Percentiles rank a stretch among this genome's conserved stretches.
Conservation (phyloP, 2,888 invertebrate genomes). For the Drosophila yooni region DNA sequence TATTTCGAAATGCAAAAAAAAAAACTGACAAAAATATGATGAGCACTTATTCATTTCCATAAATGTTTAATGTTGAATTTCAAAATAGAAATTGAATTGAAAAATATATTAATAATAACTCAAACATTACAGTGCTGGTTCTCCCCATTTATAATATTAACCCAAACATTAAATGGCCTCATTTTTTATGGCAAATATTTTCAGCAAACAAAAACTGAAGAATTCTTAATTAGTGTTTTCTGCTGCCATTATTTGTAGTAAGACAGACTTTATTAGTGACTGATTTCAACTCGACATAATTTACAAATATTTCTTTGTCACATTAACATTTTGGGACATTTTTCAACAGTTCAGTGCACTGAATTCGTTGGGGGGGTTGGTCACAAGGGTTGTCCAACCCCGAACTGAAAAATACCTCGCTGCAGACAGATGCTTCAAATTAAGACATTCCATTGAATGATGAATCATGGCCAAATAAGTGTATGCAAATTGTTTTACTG, state of each 20-base stretch:
- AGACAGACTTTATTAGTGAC: background rate
- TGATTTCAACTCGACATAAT: background rate
- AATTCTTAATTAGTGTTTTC: background rate
- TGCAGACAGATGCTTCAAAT: slow-evolving; percentile 70
- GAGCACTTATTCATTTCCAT: background rate
- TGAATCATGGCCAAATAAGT: slow-evolving; percentile 57
- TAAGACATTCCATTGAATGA: slow-evolving; percentile 65
- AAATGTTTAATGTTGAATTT: background rate
- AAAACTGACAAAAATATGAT: background rate
- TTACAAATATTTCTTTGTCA: background rate
- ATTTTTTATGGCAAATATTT: background rate
- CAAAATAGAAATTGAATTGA: background rate
- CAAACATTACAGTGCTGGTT: too few species aligned
- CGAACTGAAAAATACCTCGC: slow-evolving; percentile 15
- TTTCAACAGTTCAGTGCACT: slow-evolving; percentile 40
- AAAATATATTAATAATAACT: background rate
- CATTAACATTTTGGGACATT: background rate
- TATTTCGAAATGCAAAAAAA: background rate
- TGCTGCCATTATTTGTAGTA: background rate
- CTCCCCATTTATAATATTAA: too few species aligned
- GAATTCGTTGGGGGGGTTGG: background rate
- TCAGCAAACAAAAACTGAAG: background rate
- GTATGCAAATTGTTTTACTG: slow-evolving; percentile 56
- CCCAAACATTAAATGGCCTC: background rate
- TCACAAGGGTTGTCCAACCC: slow-evolving; percentile 10